Percentiles rank a stretch among this genome's conserved stretches.
These are phyloP conservation scores for Solenopsis invicta DNA, from an alignment of 1,140 invertebrate species.

Conservation along the genomic window DNA sequence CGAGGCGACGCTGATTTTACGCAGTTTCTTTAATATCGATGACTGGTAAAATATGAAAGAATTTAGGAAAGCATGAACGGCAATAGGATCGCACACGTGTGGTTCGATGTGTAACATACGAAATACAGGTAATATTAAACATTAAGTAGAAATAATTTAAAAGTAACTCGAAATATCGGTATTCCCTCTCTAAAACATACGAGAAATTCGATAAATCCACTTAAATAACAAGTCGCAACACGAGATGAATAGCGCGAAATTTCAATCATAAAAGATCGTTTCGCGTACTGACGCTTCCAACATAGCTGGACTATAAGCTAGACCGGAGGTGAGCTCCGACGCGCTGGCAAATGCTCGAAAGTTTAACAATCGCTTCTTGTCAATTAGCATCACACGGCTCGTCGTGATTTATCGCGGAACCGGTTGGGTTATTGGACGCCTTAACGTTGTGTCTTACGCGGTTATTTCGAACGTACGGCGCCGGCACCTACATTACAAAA, in stretches of 20 bases:
- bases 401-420: conserved; percentile 55
- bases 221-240: conserved; percentile 9
- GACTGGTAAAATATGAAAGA: conserved; percentile 14
- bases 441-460: conserved; percentile 20
- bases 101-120: not conserved
- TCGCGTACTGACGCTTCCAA: conserved; percentile 14
- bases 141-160: not conserved
- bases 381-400: conserved; percentile 56
- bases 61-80: conserved; percentile 14
- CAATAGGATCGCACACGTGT: conserved; percentile 10
- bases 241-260: not conserved
- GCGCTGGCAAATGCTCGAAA: conserved; percentile 37
- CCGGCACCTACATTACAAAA: conserved; percentile 59
- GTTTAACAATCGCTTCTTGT: conserved; percentile 61
- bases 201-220: conserved; percentile 4
- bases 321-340: not conserved
- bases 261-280: not conserved
- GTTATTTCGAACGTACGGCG: conserved; percentile 50
- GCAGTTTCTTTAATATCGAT: conserved; percentile 15
- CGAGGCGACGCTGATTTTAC: not conserved
- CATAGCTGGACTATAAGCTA: conserved; percentile 9
- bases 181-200: not conserved
- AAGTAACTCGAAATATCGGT: not conserved
- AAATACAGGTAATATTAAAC: not conserved
- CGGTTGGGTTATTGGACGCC: conserved; percentile 44